Percentiles rank a stretch among this genome's conserved stretches.
These are phyloP conservation scores for Anguilla megastoma DNA, from an alignment of 2,797 vertebrate genomes.

Conservation along the genomic window DNA sequence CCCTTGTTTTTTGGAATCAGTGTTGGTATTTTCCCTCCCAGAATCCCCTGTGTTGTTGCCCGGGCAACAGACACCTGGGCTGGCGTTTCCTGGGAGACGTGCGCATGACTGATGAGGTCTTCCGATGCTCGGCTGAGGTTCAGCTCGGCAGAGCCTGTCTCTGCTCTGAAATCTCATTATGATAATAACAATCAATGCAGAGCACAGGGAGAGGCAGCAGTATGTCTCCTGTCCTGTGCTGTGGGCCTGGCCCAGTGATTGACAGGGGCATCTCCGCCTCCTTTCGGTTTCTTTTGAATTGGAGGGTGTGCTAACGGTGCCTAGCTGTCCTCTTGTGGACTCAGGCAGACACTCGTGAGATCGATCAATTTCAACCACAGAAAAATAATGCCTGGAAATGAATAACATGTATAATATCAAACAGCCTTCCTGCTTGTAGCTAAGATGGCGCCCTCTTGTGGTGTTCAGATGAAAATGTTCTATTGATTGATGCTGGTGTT, in stretches of 20 bases:
- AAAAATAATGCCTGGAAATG: neutral
- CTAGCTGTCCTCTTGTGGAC: neutral
- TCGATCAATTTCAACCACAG: neutral
- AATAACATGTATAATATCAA: neutral
- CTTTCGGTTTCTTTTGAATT: neutral
- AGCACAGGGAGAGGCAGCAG: neutral
- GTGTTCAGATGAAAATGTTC: neutral
- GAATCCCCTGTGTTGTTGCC: conserved; percentile 40
- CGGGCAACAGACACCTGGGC: conserved; percentile 43
- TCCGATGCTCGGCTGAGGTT: conserved; percentile 3
- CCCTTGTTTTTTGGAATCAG: conserved; percentile 29
- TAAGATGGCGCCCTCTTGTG: conserved; percentile 29
- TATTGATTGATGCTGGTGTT: neutral
- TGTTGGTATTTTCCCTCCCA: conserved; percentile 30
- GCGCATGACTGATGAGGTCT: conserved; percentile 36
- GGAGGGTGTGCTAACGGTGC: neutral
- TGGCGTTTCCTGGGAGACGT: conserved; percentile 28
- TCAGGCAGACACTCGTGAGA: neutral
- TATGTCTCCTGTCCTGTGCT: conserved; percentile 14
- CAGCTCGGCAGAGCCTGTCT: neutral
- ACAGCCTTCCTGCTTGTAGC: neutral
- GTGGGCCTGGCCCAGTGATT: neutral
- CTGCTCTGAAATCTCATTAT: conserved; percentile 27
- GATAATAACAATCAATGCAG: conserved; percentile 17
- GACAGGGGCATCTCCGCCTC: neutral